These are phyloP conservation scores for Hipposideros larvatus DNA, from an alignment of 2,797 vertebrate genomes.

Conservation along the genomic window DNA sequence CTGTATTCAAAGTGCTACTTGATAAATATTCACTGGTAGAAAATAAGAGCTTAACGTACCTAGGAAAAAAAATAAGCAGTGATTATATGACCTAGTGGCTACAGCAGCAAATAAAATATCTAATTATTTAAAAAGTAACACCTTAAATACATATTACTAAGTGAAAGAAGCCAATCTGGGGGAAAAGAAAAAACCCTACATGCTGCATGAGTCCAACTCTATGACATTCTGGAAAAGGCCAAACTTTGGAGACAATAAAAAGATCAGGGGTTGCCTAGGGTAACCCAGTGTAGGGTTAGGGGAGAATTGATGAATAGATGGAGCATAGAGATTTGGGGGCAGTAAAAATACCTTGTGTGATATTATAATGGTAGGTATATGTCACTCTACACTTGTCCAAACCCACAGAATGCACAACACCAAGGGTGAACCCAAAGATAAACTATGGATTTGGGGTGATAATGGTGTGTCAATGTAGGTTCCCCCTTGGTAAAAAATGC, in stretches of 20 bases:
- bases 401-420: not conserved
- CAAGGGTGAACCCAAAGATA: not conserved
- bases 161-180: not conserved
- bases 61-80: slow-evolving; percentile 37
- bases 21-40: slow-evolving; percentile 51
- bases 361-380: not conserved
- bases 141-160: not conserved
- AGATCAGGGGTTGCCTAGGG: not conserved
- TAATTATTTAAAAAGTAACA: slow-evolving; percentile 36
- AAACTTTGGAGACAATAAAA: not conserved
- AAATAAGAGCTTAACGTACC: slow-evolving; percentile 40
- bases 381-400: not conserved
- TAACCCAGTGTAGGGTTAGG: not conserved
- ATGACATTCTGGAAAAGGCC: not conserved
- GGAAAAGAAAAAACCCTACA: not conserved
- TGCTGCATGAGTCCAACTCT: not conserved
- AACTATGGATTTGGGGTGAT: not conserved
- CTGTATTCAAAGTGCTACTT: not conserved
- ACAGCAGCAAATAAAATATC: not conserved
- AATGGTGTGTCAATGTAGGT: not conserved
- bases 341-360: not conserved
- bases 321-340: not conserved
- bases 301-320: too few relatives aligned
- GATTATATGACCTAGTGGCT: slow-evolving; percentile 20
- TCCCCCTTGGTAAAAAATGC: not conserved